Base-by-base conservation (phyloP, 2,797 vertebrate species). In the Rousettus madagascariensis region DNA sequence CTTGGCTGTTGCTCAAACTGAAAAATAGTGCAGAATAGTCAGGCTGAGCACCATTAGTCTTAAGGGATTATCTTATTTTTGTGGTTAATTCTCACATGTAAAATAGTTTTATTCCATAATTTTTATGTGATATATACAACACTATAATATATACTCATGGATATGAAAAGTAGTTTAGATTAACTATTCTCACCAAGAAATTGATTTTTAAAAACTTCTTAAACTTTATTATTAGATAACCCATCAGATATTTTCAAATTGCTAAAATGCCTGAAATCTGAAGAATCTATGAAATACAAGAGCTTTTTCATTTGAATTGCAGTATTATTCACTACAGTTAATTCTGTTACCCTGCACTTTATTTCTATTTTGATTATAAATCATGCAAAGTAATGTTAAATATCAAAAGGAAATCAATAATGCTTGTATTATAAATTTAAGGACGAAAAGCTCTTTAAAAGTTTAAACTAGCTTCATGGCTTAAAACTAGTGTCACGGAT, bases 101-200 rank as follows among this genome's bases (percentile, higher is more conserved):
- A 93, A 79, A 93, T 92, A 78, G 51, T 95, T 97, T 96, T 94
- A 61, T 85, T 97, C 78, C 57, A 80, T 82, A 91, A 91, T 65
- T 95, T 90, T 51, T 16, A 49, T 49, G 15, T 49, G 16, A 49
- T 49, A 49, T 16, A 49, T 49, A 49, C 33, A 95, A 68, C 13
- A 93, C 36, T 88, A 22, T 3, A 72, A 28, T 59, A 94, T 72
- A 78, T 72, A 89, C 46, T 80, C 19, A 77, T 72, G 66, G 68
- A 69, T 36, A 84, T 26, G 2, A 96, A 96, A 96, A 89, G 49
- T 33, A 87, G 65, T 95, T 88, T 84, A 77, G 65, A 43, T 63
- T 38, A 93, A 66, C 46, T 55, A 61, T 87, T 96, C 16, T 94
- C 74, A 59, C 75, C 11, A 92, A 95, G 43, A 93, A 86, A 69